These are phyloP conservation scores for Fulica atra DNA, from an alignment of 2,113 vertebrate species.

Conservation along the genomic window DNA sequence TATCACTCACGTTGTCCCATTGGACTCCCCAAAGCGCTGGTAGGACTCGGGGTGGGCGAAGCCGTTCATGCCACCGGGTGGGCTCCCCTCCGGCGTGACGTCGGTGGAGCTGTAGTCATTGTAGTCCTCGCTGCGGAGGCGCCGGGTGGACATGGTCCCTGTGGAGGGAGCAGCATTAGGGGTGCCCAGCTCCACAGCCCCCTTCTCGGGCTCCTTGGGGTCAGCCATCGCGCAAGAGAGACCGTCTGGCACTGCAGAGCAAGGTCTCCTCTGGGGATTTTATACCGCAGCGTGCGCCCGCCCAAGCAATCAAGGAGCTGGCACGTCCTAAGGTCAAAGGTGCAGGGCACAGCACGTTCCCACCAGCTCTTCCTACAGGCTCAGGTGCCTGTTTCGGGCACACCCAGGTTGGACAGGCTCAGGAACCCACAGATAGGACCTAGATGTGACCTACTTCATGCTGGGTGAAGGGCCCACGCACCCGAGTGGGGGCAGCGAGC, in stretches of 20 bases:
- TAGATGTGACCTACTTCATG: neutral
- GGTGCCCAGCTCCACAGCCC: conserved; percentile 39
- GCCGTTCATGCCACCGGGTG: conserved; percentile 4
- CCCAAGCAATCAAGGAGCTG: neutral
- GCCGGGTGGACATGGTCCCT: conserved; percentile 80
- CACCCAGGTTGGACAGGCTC: neutral
- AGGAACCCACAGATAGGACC: neutral
- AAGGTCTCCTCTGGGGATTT: conserved; percentile 4
- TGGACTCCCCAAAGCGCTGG: conserved; percentile 75
- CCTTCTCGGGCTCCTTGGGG: neutral
- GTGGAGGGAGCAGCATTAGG: conserved; percentile 22
- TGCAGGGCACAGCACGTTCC: neutral
- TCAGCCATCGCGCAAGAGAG: conserved; percentile 31
- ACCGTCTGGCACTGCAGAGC: fast-evolving
- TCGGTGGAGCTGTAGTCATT: conserved; percentile 82
- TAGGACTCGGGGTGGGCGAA: conserved; percentile 64
- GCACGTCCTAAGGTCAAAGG: conserved; percentile 44
- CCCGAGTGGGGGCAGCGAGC: neutral
- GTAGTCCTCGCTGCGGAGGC: conserved; percentile 77
- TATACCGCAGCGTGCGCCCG: neutral
- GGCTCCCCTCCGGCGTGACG: conserved; percentile 68
- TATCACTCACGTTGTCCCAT: conserved; percentile 75
- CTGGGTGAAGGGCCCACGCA: fast-evolving
- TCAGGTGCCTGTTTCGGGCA: neutral
- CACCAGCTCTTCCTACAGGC: neutral